These are phyloP conservation scores for Glaucidium brasilianum DNA, from an alignment of 2,113 vertebrate genomes.

Conservation along the genomic window DNA sequence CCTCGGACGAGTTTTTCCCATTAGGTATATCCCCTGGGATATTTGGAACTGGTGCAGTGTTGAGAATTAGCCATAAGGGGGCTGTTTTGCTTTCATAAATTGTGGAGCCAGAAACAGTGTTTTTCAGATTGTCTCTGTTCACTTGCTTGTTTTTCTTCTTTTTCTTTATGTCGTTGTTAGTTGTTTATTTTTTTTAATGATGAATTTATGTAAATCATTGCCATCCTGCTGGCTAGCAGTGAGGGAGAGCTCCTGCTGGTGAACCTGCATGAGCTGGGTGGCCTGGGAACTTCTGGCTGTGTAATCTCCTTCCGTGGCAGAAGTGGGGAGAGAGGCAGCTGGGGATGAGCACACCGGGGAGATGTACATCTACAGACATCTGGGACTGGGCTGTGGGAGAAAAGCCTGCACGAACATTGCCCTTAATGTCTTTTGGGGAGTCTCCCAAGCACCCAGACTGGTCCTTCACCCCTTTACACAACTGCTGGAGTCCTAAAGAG, in stretches of 20 bases:
- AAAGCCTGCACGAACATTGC: background rate
- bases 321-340: background rate
- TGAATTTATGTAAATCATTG: background rate
- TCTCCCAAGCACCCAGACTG: background rate
- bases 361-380: background rate
- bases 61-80: slow-evolving; percentile 29
- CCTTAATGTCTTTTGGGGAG: background rate
- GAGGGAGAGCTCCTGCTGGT: background rate
- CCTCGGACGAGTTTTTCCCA: background rate
- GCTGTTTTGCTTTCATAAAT: background rate
- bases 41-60: background rate
- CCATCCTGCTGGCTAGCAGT: background rate
- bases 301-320: background rate
- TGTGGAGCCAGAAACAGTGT: background rate
- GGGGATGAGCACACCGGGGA: background rate
- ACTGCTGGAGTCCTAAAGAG: background rate
- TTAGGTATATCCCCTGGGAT: background rate
- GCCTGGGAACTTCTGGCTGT: background rate
- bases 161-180: background rate
- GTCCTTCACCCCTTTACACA: background rate
- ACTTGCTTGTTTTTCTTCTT: background rate
- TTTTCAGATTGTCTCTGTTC: background rate
- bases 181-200: background rate
- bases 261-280: background rate
- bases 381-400: background rate